These are phyloP conservation scores for Zapus hudsonius DNA, from an alignment of 2,113 vertebrate genomes.

Conservation along the genomic window DNA sequence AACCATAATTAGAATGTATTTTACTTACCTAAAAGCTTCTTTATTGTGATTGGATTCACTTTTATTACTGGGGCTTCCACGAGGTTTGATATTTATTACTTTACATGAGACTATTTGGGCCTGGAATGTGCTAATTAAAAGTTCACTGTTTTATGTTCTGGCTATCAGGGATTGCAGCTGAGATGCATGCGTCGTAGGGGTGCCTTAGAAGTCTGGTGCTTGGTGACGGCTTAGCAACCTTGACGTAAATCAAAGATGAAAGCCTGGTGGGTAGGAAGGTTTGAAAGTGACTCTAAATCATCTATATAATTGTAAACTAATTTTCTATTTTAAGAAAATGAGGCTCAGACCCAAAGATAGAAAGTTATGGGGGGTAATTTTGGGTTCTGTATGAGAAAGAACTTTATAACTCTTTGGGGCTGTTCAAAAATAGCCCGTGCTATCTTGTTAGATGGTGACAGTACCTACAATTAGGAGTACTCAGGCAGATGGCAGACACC, in stretches of 20 bases:
- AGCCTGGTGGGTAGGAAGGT: not conserved
- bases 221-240: not conserved
- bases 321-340: constrained; percentile 25
- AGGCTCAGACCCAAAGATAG: not conserved
- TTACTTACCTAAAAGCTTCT: constrained; percentile 13
- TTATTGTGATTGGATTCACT: constrained; percentile 40
- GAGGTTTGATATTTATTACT: constrained; percentile 28
- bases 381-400: not conserved
- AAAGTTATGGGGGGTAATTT: not conserved
- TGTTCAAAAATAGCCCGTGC: constrained; percentile 30
- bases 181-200: not conserved
- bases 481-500: not conserved
- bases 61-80: not conserved
- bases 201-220: not conserved
- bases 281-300: constrained; percentile 13
- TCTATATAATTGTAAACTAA: not conserved
- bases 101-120: constrained; percentile 15
- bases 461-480: not conserved
- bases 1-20: constrained; percentile 43
- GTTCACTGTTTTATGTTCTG: constrained; percentile 9
- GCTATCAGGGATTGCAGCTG: not conserved
- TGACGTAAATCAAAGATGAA: not conserved
- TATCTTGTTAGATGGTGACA: constrained; percentile 22
- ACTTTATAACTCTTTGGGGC: not conserved
- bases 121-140: constrained; percentile 38